A percentile compares a stretch with the other conserved stretches of the same genome.
These are phyloP conservation scores for Chrysemys picta DNA, from an alignment of 2,113 vertebrate genomes.

Conservation along the genomic window DNA sequence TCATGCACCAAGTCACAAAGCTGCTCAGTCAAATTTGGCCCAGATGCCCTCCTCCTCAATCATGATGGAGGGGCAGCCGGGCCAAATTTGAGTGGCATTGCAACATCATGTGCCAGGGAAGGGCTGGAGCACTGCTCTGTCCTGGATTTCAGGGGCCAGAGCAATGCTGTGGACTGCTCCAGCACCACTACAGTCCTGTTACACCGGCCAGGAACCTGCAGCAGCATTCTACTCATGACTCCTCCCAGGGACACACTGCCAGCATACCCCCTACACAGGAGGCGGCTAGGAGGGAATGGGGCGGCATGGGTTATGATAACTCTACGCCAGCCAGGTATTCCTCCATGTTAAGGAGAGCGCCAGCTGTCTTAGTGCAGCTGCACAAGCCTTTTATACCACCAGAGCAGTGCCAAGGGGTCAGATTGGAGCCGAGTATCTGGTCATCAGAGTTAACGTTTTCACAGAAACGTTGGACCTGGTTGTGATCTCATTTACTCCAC, in stretches of 20 bases:
- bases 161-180: background rate
- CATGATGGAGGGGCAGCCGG: background rate
- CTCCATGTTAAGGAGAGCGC: background rate
- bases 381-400: background rate
- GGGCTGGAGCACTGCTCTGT: background rate
- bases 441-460: background rate
- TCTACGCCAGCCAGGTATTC: background rate
- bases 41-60: too few species aligned
- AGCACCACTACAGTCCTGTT: background rate
- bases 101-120: background rate
- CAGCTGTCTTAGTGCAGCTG: background rate
- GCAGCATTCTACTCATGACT: background rate
- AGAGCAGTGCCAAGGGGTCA: background rate
- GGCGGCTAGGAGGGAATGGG: background rate
- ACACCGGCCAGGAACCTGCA: background rate
- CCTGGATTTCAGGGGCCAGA: background rate
- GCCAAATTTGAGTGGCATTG: background rate
- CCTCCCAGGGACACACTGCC: background rate
- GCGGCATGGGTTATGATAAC: background rate
- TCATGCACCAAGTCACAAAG: background rate
- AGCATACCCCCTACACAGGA: background rate
- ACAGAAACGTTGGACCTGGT: background rate
- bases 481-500: background rate
- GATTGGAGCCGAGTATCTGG: background rate
- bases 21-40: background rate